phyloP scores from a whole-genome alignment of 1,140 invertebrate species.

The Trialeurodes vaporariorum region DNA sequence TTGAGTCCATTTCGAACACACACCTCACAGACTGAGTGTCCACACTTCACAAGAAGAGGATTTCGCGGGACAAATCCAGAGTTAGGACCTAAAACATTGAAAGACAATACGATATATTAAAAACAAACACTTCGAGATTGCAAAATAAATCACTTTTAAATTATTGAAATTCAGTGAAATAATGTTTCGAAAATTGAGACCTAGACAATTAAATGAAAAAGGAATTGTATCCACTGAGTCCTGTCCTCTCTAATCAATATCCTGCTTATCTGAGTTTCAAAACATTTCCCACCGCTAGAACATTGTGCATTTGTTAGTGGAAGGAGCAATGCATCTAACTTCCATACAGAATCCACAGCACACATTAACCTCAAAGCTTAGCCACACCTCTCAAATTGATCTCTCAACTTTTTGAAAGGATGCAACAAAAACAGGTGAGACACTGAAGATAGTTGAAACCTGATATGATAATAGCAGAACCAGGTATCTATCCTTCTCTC shows the following conservation, averaged over 20 bases:
- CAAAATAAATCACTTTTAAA: neutral
- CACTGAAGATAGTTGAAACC: too few species aligned
- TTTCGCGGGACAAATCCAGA: neutral
- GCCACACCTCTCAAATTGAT: too few species aligned
- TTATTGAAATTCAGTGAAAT: too few species aligned
- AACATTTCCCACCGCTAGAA: too few species aligned
- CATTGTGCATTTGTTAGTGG: too few species aligned
- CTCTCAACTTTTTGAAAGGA: too few species aligned
- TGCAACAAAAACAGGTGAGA: too few species aligned
- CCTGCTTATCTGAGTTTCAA: neutral
- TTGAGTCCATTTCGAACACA: conserved; percentile 23
- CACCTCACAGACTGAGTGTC: conserved; percentile 33
- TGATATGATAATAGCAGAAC: too few species aligned
- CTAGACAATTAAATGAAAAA: neutral
- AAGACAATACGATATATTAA: neutral
- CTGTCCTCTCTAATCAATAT: neutral
- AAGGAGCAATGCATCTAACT: too few species aligned
- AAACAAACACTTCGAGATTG: neutral
- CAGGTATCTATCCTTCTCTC: too few species aligned
- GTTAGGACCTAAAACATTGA: neutral
- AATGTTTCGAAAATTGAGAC: neutral
- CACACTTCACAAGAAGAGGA: conserved; percentile 35
- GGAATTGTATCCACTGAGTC: neutral
- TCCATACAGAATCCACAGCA: too few species aligned
- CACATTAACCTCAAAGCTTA: too few species aligned